Evolutionary conservation across 2,797 vertebrate genomes (phyloP).

Genomic region (Karalla daura): DNA sequence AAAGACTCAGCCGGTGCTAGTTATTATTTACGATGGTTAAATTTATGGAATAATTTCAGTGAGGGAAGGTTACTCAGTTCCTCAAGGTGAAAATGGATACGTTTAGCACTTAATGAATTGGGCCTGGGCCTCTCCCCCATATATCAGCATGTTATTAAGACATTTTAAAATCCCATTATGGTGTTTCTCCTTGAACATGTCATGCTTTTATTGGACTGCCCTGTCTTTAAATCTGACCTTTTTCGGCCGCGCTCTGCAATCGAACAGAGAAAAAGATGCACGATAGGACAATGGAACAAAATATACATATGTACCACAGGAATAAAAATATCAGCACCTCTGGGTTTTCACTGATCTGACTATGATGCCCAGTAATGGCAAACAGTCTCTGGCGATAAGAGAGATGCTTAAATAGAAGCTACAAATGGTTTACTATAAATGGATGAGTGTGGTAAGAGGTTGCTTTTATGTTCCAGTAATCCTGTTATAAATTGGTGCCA

Average conservation of each 20-base stretch:
- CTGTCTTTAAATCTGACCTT: slow-evolving; percentile 90
- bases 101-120: slow-evolving; percentile 89
- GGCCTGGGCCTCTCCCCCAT: slow-evolving; percentile 82
- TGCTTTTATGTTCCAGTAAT: slow-evolving; percentile 71
- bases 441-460: slow-evolving; percentile 50
- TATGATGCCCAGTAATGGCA: slow-evolving; percentile 29
- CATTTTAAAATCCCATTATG: slow-evolving; percentile 91
- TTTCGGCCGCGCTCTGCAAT: slow-evolving; percentile 72
- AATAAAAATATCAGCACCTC: slow-evolving; percentile 64
- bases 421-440: slow-evolving; percentile 64
- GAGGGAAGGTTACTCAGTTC: slow-evolving; percentile 86
- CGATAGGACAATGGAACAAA: slow-evolving; percentile 40
- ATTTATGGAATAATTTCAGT: slow-evolving; percentile 88
- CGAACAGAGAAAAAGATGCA: slow-evolving; percentile 72
- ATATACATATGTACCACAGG: slow-evolving; percentile 38
- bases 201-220: slow-evolving; percentile 87
- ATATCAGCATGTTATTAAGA: slow-evolving; percentile 92
- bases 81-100: slow-evolving; percentile 90
- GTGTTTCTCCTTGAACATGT: slow-evolving; percentile 90
- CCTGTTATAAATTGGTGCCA: slow-evolving; percentile 62
- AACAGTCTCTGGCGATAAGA: slow-evolving; percentile 58
- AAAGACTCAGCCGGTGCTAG: slow-evolving; percentile 78
- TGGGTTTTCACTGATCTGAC: slow-evolving; percentile 51
- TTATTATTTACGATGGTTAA: slow-evolving; percentile 88
- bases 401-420: slow-evolving; percentile 57